A percentile compares a stretch with the other conserved stretches of the same genome.
Evolutionary conservation across 2,888 invertebrate species (phyloP).

Genomic region (Drosophila helvetica): DNA sequence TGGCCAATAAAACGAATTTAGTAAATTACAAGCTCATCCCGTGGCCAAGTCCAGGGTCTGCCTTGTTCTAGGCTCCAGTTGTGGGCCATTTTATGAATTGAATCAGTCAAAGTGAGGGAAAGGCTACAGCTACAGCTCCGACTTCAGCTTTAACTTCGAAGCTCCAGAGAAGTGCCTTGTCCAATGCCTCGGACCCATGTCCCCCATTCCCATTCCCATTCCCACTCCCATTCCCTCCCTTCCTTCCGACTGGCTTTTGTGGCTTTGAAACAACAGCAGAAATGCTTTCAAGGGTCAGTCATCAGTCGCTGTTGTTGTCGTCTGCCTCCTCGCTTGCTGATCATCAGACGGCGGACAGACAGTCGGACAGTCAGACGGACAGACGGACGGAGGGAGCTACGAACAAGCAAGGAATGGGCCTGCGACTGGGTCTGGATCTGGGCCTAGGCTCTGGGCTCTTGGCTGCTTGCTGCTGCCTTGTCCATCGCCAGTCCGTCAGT

Average conservation of each 20-base stretch:
- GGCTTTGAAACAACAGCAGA: conserved; percentile 63
- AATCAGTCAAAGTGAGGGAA: conserved; percentile 75
- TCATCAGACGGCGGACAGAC: conserved; percentile 51
- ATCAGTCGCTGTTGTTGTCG: conserved; percentile 62
- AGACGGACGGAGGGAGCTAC: conserved; percentile 4
- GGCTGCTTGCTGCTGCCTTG: conserved; percentile 31
- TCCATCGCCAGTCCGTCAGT: conserved; percentile 66
- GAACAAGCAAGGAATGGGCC: conserved; percentile 27
- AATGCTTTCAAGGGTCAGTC: conserved; percentile 73
- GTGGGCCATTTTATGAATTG: conserved; percentile 77
- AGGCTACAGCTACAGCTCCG: conserved; percentile 12
- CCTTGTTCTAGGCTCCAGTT: not conserved
- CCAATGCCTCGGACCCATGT: no score
- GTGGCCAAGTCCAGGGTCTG: not conserved
- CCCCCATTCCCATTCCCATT: conserved; percentile 1
- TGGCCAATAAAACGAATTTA: conserved; percentile 77
- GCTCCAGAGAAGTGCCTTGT: conserved; percentile 23
- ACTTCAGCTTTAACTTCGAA: no score
- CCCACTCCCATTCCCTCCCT: not conserved
- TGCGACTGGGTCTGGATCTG: conserved; percentile 41
- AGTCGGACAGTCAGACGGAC: conserved; percentile 35
- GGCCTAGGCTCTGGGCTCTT: conserved; percentile 52
- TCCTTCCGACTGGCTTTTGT: not conserved
- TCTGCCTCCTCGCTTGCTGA: conserved; percentile 49
- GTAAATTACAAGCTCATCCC: conserved; percentile 78